Evolutionary conservation across 1,140 invertebrate species (phyloP).

Genomic region (Eubasilissa regina): DNA sequence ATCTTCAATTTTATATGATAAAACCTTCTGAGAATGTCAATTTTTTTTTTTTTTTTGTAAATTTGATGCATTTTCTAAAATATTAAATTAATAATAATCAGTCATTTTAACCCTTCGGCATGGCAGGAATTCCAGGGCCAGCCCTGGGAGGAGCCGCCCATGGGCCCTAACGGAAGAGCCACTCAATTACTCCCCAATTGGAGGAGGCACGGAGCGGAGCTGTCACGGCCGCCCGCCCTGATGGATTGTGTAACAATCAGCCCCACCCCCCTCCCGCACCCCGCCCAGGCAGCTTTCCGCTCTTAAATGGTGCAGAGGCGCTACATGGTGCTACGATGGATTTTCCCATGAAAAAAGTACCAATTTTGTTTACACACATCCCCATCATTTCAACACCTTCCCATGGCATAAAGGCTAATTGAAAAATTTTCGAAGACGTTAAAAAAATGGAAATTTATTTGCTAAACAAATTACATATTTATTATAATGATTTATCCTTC

Average conservation of each 20-base stretch:
- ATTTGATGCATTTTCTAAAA: too few species aligned
- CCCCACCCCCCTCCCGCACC: conserved; percentile 25
- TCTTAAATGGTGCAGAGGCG: conserved; percentile 41
- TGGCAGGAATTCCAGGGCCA: not conserved
- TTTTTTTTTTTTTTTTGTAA: too few species aligned
- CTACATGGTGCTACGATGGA: not conserved
- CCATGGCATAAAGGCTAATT: too few species aligned
- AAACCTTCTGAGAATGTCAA: too few species aligned
- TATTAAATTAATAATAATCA: too few species aligned
- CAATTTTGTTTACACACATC: not conserved
- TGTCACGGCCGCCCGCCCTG: conserved; percentile 57
- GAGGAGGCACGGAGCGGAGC: conserved; percentile 55
- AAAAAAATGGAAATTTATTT: too few species aligned
- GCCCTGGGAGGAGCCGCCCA: conserved; percentile 30
- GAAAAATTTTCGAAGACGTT: too few species aligned
- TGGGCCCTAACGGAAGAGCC: conserved; percentile 51
- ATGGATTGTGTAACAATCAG: conserved; percentile 60
- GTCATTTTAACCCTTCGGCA: too few species aligned
- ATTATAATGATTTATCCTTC: too few species aligned
- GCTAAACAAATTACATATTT: too few species aligned
- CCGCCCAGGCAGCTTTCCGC: conserved; percentile 14
- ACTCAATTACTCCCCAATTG: conserved; percentile 60
- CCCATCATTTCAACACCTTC: too few species aligned
- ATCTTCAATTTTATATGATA: too few species aligned
- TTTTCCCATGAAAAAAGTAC: not conserved